phyloP scores from a whole-genome alignment of 2,797 vertebrate genomes.

The Buphagus erythrorhynchus region DNA sequence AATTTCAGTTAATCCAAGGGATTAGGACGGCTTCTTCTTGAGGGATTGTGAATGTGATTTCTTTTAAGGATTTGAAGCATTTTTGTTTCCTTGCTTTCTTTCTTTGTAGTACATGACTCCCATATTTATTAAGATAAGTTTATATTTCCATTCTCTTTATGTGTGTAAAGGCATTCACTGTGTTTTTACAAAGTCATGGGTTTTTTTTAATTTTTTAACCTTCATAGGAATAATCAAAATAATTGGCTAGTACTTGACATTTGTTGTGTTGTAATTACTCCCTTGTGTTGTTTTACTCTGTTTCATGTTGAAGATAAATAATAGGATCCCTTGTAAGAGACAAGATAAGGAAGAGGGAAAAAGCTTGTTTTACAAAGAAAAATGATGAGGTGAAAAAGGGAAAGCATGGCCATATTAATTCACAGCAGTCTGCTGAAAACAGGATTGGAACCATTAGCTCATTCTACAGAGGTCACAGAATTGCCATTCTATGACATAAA shows the following conservation, averaged over 20 bases:
- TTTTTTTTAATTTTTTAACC: background rate
- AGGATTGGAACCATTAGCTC: background rate
- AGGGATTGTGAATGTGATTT: background rate
- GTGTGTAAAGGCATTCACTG: background rate
- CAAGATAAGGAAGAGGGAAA: background rate
- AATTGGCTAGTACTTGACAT: background rate
- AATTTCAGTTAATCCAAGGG: background rate
- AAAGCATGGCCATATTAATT: background rate
- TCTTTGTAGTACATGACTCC: background rate
- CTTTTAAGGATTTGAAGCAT: background rate
- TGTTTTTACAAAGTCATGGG: background rate
- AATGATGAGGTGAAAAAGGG: background rate
- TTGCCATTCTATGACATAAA: slow-evolving; percentile 3
- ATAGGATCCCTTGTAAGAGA: background rate
- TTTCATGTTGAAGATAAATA: background rate
- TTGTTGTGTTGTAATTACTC: background rate
- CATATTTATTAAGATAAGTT: background rate
- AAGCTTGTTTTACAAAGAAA: background rate
- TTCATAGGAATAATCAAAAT: background rate
- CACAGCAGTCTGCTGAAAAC: background rate
- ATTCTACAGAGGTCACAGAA: background rate
- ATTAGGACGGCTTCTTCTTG: background rate
- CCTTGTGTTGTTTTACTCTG: background rate
- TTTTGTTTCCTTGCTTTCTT: background rate
- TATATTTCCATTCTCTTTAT: background rate